These are phyloP conservation scores for Malaclemys terrapin DNA, from an alignment of 2,113 vertebrate species.

Conservation along the genomic window DNA sequence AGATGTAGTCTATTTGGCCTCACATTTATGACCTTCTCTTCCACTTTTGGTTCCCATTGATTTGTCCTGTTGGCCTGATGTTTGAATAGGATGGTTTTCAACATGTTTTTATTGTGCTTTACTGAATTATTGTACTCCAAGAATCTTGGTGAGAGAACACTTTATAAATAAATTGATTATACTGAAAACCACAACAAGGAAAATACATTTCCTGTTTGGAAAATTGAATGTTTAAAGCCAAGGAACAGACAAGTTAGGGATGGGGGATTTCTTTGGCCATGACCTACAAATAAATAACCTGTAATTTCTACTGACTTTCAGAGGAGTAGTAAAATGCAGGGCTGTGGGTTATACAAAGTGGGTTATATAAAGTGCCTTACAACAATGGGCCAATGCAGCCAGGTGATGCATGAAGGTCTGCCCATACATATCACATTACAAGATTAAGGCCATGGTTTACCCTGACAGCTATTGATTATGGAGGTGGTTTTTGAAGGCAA, in stretches of 20 bases:
- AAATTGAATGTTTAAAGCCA: neutral
- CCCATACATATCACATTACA: neutral
- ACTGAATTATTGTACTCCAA: neutral
- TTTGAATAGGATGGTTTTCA: neutral
- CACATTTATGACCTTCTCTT: neutral
- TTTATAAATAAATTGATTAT: neutral
- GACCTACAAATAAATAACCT: neutral
- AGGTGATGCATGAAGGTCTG: too few relatives aligned
- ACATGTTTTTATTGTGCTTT: neutral
- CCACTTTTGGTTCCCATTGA: neutral
- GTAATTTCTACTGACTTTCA: neutral
- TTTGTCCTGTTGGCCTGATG: neutral
- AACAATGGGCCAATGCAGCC: too few relatives aligned
- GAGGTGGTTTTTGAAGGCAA: neutral
- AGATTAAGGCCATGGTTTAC: fast-evolving
- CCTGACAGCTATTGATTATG: neutral
- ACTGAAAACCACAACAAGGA: neutral
- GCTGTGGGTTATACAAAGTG: neutral
- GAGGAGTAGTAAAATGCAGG: neutral
- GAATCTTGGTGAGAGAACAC: neutral
- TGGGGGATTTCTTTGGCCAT: neutral
- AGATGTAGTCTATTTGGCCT: neutral
- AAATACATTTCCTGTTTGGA: neutral
- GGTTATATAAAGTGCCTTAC: neutral
- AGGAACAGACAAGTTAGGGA: neutral